Conservation (phyloP, 2,113 vertebrate species). For the Tetraodon nigroviridis region DNA sequence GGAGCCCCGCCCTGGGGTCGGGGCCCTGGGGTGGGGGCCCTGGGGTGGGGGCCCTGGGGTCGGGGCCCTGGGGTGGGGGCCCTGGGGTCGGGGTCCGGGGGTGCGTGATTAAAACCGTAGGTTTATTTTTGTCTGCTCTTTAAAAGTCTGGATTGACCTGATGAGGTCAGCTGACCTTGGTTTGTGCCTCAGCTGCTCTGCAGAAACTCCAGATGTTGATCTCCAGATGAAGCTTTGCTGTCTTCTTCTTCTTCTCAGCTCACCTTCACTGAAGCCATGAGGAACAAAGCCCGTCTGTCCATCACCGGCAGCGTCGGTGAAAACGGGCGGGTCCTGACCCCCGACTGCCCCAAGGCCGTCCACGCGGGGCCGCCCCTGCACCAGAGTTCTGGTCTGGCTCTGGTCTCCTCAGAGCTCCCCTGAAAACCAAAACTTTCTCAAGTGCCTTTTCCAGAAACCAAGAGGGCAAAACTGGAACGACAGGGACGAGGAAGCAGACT, state of each 20-base stretch:
- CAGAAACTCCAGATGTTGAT: too few relatives aligned
- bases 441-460: constrained; percentile 89
- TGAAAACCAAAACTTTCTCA: constrained; percentile 96
- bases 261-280: constrained; percentile 99
- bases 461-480: constrained; percentile 20
- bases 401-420: constrained; percentile 97
- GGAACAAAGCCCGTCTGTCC: constrained; percentile 98
- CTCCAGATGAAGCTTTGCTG: too few relatives aligned
- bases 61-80: neutral
- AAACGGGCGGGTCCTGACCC: constrained; percentile 93
- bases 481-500: constrained; percentile 14
- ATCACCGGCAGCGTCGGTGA: constrained; percentile 98
- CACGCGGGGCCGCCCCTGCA: constrained; percentile 90
- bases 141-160: neutral
- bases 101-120: too few relatives aligned
- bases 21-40: too few relatives aligned
- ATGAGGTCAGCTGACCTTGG: too few relatives aligned
- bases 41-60: neutral
- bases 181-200: too few relatives aligned
- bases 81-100: too few relatives aligned
- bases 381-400: constrained; percentile 95
- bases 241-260: constrained; percentile 75
- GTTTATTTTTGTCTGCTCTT: neutral
- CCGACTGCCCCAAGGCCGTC: constrained; percentile 96
- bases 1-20: constrained; percentile 7